Evolutionary conservation across 2,888 invertebrate species (phyloP).

Genomic region (Himalopsyche anomala): DNA sequence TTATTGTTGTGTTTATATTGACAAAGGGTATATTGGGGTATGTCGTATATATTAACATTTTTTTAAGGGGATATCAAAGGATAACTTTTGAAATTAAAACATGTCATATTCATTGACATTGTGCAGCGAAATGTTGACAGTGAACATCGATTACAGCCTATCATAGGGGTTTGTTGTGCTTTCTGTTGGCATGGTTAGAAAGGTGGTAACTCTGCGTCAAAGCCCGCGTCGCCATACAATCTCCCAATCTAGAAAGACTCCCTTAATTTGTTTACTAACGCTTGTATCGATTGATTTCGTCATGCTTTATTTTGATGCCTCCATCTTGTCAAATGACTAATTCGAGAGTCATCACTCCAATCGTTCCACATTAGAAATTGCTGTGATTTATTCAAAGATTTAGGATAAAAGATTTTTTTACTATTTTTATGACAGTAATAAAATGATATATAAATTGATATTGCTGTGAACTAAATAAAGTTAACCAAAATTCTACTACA

Average conservation of each 20-base stretch:
- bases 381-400: too few species aligned
- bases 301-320: neutral
- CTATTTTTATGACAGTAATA: too few species aligned
- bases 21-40: too few species aligned
- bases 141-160: slow-evolving; percentile 22
- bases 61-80: too few species aligned
- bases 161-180: slow-evolving; percentile 60
- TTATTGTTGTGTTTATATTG: too few species aligned
- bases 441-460: too few species aligned
- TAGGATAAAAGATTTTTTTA: too few species aligned
- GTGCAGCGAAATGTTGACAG: slow-evolving; percentile 9
- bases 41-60: too few species aligned
- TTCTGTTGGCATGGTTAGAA: slow-evolving; percentile 58
- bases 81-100: neutral
- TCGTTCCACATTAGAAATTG: too few species aligned
- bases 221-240: slow-evolving; percentile 23
- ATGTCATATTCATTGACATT: neutral
- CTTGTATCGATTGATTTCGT: slow-evolving; percentile 3
- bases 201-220: slow-evolving; percentile 24
- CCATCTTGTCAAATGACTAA: neutral
- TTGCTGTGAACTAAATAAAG: too few species aligned
- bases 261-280: neutral
- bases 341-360: neutral
- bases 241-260: slow-evolving; percentile 20
- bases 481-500: too few species aligned